Conservation (phyloP, 2,113 vertebrate species). For the Etheostoma spectabile region DNA sequence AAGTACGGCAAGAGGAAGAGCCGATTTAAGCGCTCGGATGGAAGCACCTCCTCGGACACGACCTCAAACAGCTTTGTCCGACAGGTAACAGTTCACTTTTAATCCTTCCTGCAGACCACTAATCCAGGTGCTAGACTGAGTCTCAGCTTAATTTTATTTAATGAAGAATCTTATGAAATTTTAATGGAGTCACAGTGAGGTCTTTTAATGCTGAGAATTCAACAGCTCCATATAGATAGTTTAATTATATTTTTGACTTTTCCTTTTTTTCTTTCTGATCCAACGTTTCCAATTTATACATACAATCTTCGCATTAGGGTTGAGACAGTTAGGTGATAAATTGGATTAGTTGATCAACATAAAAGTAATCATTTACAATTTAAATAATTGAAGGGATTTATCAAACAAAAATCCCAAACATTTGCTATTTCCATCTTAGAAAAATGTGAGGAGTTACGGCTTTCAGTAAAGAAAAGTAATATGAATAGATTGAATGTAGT, state of each 20-base stretch:
- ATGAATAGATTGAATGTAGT: too few species aligned
- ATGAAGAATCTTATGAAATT: constrained; percentile 33
- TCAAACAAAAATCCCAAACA: too few species aligned
- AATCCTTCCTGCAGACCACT: constrained; percentile 35
- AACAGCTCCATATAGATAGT: background rate
- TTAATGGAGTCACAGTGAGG: constrained; percentile 43
- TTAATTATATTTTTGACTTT: background rate
- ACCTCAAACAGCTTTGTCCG: constrained; percentile 98
- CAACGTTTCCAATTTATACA: background rate
- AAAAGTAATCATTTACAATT: background rate
- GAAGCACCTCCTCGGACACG: constrained; percentile 97
- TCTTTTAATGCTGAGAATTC: background rate
- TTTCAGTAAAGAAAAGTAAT: too few species aligned
- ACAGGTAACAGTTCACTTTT: constrained; percentile 86
- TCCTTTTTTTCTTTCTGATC: background rate
- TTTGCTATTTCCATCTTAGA: too few species aligned
- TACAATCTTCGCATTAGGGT: background rate
- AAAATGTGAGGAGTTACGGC: too few species aligned
- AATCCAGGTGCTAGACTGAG: constrained; percentile 30
- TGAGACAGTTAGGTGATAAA: background rate
- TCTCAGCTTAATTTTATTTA: constrained; percentile 26
- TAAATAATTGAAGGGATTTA: too few species aligned
- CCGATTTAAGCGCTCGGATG: constrained; percentile 95
- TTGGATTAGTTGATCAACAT: background rate
- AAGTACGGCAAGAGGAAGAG: constrained; percentile 96